phyloP scores from a whole-genome alignment of 1,140 invertebrate species.

The Zaprionus lachaisei region DNA sequence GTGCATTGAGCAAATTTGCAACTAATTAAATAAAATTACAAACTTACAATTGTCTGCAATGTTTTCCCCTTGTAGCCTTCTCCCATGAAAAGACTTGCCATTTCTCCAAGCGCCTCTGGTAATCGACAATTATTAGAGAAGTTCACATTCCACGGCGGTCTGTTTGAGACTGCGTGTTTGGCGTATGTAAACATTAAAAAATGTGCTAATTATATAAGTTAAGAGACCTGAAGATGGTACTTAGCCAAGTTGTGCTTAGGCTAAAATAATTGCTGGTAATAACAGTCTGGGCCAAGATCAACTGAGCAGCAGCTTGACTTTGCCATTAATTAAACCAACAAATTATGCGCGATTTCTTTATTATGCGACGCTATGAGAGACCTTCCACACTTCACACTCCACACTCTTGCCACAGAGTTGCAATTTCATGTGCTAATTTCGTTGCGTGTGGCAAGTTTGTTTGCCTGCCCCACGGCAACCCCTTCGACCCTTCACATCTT shows the following conservation, averaged over 20 bases:
- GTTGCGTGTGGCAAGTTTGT: conserved; percentile 60
- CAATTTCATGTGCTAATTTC: conserved; percentile 49
- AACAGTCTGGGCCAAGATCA: conserved; percentile 42
- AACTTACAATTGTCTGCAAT: not conserved
- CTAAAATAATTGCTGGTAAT: conserved; percentile 68
- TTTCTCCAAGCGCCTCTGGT: not conserved
- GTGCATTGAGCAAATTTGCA: not conserved
- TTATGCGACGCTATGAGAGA: conserved; percentile 24
- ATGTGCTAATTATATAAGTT: conserved; percentile 70
- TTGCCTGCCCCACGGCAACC: conserved; percentile 16
- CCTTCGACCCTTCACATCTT: not conserved
- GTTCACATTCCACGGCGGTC: conserved; percentile 12
- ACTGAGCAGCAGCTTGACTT: conserved; percentile 8
- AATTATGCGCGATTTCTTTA: conserved; percentile 50
- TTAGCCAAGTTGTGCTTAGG: conserved; percentile 31
- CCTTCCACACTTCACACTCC: conserved; percentile 10
- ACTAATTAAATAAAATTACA: not conserved
- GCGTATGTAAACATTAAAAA: conserved; percentile 58
- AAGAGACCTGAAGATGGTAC: conserved; percentile 36
- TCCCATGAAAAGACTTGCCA: not conserved
- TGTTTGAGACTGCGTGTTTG: conserved; percentile 53
- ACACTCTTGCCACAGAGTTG: conserved; percentile 16
- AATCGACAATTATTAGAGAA: not conserved
- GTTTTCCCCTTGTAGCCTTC: not conserved
- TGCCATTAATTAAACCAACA: conserved; percentile 51